Conservation (phyloP, 2,888 invertebrate genomes). For the Masnerella sp. region DNA sequence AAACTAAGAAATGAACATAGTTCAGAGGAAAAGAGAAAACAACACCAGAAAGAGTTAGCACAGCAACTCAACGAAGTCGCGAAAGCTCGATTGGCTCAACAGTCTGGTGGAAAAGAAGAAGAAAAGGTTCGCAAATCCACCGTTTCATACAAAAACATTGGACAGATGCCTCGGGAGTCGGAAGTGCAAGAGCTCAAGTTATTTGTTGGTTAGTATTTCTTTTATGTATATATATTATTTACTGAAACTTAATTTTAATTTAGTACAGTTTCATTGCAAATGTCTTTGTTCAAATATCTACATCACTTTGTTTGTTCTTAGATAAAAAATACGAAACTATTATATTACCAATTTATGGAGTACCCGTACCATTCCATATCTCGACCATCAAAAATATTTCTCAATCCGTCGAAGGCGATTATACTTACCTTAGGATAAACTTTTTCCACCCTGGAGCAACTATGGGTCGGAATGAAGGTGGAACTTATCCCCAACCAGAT, state of each 20-base stretch:
- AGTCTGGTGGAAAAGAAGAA: slow-evolving; percentile 89
- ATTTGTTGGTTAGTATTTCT: slow-evolving; percentile 88
- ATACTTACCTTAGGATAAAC: slow-evolving; percentile 98
- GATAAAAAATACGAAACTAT: slow-evolving; percentile 98
- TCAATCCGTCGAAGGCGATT: slow-evolving; percentile 98
- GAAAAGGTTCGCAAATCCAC: slow-evolving; percentile 96
- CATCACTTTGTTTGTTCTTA: slow-evolving; percentile 75
- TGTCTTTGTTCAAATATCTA: background rate
- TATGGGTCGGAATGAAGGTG: slow-evolving; percentile 95
- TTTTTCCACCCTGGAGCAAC: slow-evolving; percentile 99
- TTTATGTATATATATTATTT: background rate
- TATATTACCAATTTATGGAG: slow-evolving; percentile 97
- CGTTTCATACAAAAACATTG: slow-evolving; percentile 94
- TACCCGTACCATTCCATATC: slow-evolving; percentile 98
- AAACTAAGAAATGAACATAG: slow-evolving; percentile 96
- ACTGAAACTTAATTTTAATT: background rate
- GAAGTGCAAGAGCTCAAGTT: slow-evolving; percentile 96
- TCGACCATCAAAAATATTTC: slow-evolving; percentile 99
- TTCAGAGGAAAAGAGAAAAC: slow-evolving; percentile 97
- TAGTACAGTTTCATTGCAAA: too few species aligned
- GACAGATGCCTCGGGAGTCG: slow-evolving; percentile 94
- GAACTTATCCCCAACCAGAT: slow-evolving; percentile 94
- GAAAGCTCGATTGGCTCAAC: slow-evolving; percentile 92
- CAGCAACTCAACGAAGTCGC: slow-evolving; percentile 94
- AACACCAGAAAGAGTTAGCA: slow-evolving; percentile 97